Conservation (phyloP, 30 jellyfish, hydroid and myxozoan species). For the Aurelia aurita region DNA sequence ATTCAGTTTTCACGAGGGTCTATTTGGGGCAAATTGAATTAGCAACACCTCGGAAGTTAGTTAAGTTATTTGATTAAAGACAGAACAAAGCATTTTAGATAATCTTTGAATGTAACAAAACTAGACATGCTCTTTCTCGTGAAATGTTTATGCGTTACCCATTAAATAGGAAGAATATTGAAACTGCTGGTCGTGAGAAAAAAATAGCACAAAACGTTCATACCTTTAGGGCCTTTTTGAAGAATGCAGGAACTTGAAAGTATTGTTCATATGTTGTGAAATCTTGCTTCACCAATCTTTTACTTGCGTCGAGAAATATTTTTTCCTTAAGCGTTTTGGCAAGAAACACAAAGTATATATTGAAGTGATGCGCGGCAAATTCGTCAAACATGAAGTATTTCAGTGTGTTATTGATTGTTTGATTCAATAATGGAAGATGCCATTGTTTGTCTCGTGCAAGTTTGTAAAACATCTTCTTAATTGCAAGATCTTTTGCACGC, state of each 20-base stretch:
- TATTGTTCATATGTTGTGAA: slow-evolving; percentile 55
- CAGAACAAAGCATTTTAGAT: no score
- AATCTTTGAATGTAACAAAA: no score
- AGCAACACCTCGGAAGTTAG: no score
- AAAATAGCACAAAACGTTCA: no score
- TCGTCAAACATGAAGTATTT: slow-evolving; percentile 61
- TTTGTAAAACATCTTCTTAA: slow-evolving; percentile 17
- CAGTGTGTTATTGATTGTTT: slow-evolving; percentile 2
- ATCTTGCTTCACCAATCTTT: not conserved
- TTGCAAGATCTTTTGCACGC: not conserved
- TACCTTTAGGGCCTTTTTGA: slow-evolving; percentile 41
- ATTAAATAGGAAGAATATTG: no score
- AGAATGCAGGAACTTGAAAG: slow-evolving; percentile 53
- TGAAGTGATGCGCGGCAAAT: slow-evolving; percentile 74
- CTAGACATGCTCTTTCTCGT: no score
- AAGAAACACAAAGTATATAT: slow-evolving; percentile 30
- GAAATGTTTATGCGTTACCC: no score
- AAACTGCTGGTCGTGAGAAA: no score
- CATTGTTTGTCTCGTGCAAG: slow-evolving; percentile 23
- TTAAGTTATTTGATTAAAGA: no score
- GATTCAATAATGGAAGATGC: slow-evolving; percentile 62
- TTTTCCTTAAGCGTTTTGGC: slow-evolving; percentile 27
- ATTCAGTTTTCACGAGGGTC: no score
- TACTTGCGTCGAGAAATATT: slow-evolving; percentile 1
- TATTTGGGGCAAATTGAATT: no score